Base-by-base conservation (phyloP, 2,797 vertebrate genomes). In the Mycteria americana region DNA sequence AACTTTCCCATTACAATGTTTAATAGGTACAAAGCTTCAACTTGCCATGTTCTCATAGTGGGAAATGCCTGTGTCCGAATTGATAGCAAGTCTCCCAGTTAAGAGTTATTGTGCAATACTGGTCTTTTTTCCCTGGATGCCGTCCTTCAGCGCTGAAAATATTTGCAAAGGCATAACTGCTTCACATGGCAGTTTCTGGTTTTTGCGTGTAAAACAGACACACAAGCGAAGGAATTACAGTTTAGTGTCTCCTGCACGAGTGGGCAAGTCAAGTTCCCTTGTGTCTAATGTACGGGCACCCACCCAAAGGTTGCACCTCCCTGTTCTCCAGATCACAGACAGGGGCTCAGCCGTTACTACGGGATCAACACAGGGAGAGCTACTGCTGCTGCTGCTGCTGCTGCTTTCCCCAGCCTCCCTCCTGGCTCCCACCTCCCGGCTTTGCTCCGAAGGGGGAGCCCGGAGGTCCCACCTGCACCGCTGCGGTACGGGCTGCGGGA, bases 31-130 rank as follows among this genome's bases (percentile, higher is more conserved):
- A 85, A 78, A 94, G 37, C 91, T 83, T 56, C 84, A 13, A 51
- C 59, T 56, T 28, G n/a, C 37, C 83, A 18, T 7, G 19, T n/a
- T 73, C 63, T 35, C 63, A 19, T 10, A n/a, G 76, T 14, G 75
- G 73, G 51, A 56, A 92, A 92, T 30, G 56, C 79, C 82, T 69
- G 70, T 70, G 79, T 67, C 72, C 82, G 91, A 92, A 80, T 90
- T 67, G 92, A 90, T 62, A 85, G 85, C 82, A 86, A 54, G 68
- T 68, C 96, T 93, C 86, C 28, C 50, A 63, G 70, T 21, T 79
- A 65, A 73, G 85, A 82, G 53, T 51, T 77, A 86, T 88, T 79
- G 95, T 77, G 57, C 70, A 86, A 37, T 62, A 43, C 84, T 63
- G 67, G 80, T 93, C 64, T 75, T 81, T 81, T 69, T 41, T 46